Conservation (phyloP, 2,113 vertebrate genomes). For the Corydoras maculifer region DNA sequence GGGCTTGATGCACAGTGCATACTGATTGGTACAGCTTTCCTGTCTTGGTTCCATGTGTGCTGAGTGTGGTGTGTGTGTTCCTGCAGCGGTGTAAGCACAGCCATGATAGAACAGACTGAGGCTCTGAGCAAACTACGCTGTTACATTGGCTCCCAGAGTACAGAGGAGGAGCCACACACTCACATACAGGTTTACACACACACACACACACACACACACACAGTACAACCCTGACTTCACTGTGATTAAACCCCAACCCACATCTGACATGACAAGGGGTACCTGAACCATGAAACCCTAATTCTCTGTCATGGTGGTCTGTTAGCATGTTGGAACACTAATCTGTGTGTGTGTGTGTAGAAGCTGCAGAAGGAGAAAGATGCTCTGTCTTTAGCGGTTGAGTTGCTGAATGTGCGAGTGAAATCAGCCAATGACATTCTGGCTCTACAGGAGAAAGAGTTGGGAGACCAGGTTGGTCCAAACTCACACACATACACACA, state of each 20-base stretch:
- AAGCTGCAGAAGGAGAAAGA: conserved; percentile 63
- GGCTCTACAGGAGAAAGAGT: conserved; percentile 63
- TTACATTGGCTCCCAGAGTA: conserved; percentile 64
- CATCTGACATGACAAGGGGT: no score
- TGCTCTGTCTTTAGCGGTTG: conserved; percentile 56
- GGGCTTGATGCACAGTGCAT: neutral
- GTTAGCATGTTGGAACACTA: neutral
- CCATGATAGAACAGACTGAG: conserved; percentile 58
- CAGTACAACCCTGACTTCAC: neutral
- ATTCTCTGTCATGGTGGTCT: neutral
- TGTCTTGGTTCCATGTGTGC: neutral
- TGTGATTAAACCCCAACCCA: no score
- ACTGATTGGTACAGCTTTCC: neutral
- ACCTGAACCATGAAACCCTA: no score
- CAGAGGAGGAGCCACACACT: conserved; percentile 54
- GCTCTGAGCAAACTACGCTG: conserved; percentile 64
- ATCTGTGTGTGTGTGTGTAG: conserved; percentile 46
- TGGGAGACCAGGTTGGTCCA: conserved; percentile 52
- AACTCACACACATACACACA: neutral
- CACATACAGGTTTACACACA: conserved; percentile 50
- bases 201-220: neutral
- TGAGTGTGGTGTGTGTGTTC: conserved; percentile 12
- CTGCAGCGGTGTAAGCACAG: conserved; percentile 14
- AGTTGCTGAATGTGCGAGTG: conserved; percentile 65
- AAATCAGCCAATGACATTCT: conserved; percentile 67